Conservation (phyloP, 92 coral and sea anemone species). For the Paramuricea clavata region DNA sequence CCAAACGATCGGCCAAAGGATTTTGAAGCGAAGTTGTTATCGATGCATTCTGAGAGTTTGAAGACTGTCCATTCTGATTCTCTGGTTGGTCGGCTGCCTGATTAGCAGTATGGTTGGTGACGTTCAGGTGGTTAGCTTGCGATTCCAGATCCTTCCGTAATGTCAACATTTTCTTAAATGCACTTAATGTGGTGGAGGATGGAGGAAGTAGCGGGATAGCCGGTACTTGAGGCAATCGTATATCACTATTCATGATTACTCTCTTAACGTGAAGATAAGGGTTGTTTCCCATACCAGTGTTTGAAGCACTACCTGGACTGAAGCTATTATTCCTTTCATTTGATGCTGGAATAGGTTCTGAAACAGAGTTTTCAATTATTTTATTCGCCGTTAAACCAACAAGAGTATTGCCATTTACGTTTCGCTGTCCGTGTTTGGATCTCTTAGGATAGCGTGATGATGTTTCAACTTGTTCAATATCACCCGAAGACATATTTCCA, state of each 20-base stretch:
- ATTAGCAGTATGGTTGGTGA: neutral
- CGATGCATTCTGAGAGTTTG: neutral
- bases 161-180: constrained; percentile 68
- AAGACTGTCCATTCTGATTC: neutral
- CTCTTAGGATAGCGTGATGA: constrained; percentile 8
- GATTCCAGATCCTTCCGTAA: constrained; percentile 69
- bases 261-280: neutral
- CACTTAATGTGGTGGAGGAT: constrained; percentile 76
- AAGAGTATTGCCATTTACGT: constrained; percentile 27
- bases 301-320: neutral
- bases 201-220: constrained; percentile 95
- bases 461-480: neutral
- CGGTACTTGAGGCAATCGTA: constrained; percentile 52
- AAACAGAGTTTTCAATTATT: neutral
- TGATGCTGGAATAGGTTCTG: neutral
- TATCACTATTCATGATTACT: neutral
- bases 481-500: neutral
- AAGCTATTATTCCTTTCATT: neutral
- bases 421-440: constrained; percentile 16
- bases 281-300: neutral
- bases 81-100: neutral
- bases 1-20: constrained; percentile 7
- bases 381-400: neutral
- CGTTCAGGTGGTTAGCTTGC: constrained; percentile 63
- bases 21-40: neutral